Evolutionary conservation across 2,797 vertebrate species (phyloP), one percentile per base, ranked within the genome.

Genomic region (Antrozous pallidus): DNA sequence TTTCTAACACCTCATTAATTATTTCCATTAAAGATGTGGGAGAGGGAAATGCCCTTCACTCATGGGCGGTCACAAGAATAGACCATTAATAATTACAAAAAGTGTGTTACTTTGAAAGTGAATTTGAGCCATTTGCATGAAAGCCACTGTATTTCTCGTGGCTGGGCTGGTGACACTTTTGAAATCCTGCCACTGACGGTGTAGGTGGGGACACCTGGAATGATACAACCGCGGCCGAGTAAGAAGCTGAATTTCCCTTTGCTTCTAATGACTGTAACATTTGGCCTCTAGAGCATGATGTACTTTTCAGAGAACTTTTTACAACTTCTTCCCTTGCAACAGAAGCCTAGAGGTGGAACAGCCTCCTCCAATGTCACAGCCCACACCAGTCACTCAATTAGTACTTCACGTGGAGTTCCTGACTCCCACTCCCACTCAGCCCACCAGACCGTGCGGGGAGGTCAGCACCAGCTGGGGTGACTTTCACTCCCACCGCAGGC

Each of bases 1-100:
- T 98, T 98, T 98, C 98, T 86, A 98, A 94, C 98, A 98, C 95
- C 83, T 98, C 97, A 98, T 98, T 98, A 98, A 98, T 98, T 98
- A 97, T 97, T 98, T 97, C 95, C 97, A 97, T 97, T 98, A 98
- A 98, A 97, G 85, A 97, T 96, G 95, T 96, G 97, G 96, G 81
- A 90, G 97, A 97, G 58, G 93, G 93, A 97, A 97, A 97, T 98
- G 95, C 83, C 97, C 97, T 98, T 98, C 97, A 98, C 90, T 95
- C 97, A 95, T 97, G 98, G 95, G 94, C 94, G 65, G 88, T 97
- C 95, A 96, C 77, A 96, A 24, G 88, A 97, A 96, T 86, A 90
- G 94, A 96, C 96, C 90, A 98, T 98, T 98, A 98, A 97, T 98
- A 98, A 97, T 93, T 97, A 97, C 94, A 88, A 86, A 93, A 96